Conservation (phyloP, 2,888 invertebrate species). For the Acrobasis consociella region DNA sequence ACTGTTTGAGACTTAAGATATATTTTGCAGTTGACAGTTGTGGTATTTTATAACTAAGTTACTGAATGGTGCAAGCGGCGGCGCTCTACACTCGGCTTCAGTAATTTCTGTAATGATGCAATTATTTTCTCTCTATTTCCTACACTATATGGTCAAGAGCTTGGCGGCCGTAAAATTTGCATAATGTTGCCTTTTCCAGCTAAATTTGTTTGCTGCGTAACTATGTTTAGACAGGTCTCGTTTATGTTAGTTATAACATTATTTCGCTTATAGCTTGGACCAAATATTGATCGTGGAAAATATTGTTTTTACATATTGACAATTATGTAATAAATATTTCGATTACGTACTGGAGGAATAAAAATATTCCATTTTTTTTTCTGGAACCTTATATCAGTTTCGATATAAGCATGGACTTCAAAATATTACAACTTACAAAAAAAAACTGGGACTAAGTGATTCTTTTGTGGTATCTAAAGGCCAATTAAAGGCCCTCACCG, state of each 20-base stretch:
- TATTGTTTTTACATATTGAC: background rate
- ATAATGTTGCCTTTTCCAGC: slow-evolving; percentile 47
- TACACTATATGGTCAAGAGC: slow-evolving; percentile 58
- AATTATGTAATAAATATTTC: too few relatives aligned
- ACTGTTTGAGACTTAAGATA: slow-evolving; percentile 39
- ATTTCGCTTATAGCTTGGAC: slow-evolving; percentile 15
- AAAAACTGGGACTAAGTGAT: too few relatives aligned
- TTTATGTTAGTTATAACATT: slow-evolving; percentile 21
- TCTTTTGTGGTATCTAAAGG: too few relatives aligned
- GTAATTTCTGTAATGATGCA: slow-evolving; percentile 67
- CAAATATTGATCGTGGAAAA: background rate
- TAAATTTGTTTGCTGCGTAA: slow-evolving; percentile 27
- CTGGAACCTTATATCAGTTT: too few relatives aligned
- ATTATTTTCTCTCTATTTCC: slow-evolving; percentile 60
- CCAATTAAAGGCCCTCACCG: too few relatives aligned
- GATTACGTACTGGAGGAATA: too few relatives aligned
- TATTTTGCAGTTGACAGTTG: slow-evolving; percentile 24
- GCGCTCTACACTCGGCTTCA: slow-evolving; percentile 42
- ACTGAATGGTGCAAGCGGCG: slow-evolving; percentile 47
- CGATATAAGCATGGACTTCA: too few relatives aligned
- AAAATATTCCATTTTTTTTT: too few relatives aligned
- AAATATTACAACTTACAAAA: too few relatives aligned
- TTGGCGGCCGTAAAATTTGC: slow-evolving; percentile 50
- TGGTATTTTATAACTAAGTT: slow-evolving; percentile 50
- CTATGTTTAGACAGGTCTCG: slow-evolving; percentile 32